These are phyloP conservation scores for Progne subis DNA, from an alignment of 2,113 vertebrate genomes.

Conservation along the genomic window DNA sequence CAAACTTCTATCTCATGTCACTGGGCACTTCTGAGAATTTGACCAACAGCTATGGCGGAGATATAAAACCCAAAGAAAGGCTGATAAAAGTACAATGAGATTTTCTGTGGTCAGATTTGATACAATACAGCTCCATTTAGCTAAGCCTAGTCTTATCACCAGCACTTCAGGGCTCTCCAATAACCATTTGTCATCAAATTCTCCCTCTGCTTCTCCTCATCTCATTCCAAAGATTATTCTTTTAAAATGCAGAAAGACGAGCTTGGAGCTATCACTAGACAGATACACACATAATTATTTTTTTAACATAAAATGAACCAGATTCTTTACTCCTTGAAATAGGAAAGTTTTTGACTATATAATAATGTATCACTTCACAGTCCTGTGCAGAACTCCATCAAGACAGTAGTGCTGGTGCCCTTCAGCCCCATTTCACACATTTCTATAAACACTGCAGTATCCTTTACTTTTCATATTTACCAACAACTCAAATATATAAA, in stretches of 20 bases:
- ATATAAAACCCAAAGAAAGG: conserved; percentile 16
- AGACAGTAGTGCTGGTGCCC: background rate
- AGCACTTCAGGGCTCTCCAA: conserved; percentile 56
- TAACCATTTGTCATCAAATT: conserved; percentile 64
- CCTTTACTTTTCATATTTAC: background rate
- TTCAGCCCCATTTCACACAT: background rate
- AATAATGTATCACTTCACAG: background rate
- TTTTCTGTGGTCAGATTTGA: conserved; percentile 27
- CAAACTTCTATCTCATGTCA: background rate
- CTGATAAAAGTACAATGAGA: conserved; percentile 47
- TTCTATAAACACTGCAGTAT: background rate
- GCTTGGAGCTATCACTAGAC: conserved; percentile 45
- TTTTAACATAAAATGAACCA: conserved; percentile 1
- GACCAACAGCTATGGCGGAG: conserved; percentile 22
- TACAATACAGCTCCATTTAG: background rate
- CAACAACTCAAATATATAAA: background rate
- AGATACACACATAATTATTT: background rate
- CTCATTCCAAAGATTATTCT: conserved; percentile 48
- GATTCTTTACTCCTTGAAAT: conserved; percentile 6
- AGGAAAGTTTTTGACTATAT: background rate
- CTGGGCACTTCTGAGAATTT: conserved; percentile 6
- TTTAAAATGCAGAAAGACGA: conserved; percentile 29
- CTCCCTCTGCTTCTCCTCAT: conserved; percentile 40
- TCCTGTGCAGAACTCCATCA: background rate
- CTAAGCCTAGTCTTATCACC: conserved; percentile 44